Evolutionary conservation across 2,113 vertebrate species (phyloP).

Genomic region (Leptobrachium ailaonicum): DNA sequence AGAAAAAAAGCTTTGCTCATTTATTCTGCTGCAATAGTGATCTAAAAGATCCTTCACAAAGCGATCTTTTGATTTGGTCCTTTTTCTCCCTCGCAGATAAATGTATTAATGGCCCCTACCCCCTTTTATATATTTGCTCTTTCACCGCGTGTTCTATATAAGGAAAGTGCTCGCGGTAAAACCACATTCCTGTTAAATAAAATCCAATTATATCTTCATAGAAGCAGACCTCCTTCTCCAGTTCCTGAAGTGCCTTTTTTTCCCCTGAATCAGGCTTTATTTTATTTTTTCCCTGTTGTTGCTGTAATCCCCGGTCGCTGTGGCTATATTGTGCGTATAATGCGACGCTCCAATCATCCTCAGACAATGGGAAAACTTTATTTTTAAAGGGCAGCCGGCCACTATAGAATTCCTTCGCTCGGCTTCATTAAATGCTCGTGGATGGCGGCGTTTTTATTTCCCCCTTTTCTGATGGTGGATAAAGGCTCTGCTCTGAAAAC

Average conservation of each 20-base stretch:
- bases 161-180: no score
- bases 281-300: no score
- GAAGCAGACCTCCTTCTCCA: not conserved
- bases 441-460: not conserved
- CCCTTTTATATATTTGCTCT: no score
- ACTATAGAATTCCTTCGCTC: not conserved
- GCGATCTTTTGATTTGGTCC: no score
- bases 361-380: slow-evolving; percentile 17
- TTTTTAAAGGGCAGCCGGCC: not conserved
- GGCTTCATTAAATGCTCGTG: not conserved
- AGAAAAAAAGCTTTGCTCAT: no score
- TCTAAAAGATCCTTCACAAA: no score
- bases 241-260: not conserved
- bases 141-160: no score
- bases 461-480: not conserved
- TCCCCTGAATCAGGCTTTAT: not conserved
- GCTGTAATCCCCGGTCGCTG: no score
- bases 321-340: slow-evolving; percentile 8
- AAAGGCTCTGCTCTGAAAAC: not conserved
- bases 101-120: no score
- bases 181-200: not conserved
- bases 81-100: no score
- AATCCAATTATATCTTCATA: not conserved
- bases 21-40: no score
- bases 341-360: not conserved